Conservation (phyloP, 2,888 invertebrate genomes). For the Microdon myrmicae region DNA sequence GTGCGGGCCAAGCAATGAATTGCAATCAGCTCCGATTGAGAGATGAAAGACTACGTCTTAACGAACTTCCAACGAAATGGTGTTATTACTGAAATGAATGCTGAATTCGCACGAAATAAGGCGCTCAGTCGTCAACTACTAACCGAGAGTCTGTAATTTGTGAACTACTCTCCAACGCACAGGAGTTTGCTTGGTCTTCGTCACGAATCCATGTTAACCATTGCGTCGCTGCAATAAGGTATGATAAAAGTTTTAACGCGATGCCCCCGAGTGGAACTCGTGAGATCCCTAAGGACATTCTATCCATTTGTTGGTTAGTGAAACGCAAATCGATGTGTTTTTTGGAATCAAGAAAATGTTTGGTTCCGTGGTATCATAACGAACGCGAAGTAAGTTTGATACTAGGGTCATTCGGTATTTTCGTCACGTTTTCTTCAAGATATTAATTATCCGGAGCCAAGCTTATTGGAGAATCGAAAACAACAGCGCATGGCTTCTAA, state of each 20-base stretch:
- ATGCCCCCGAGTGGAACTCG: constrained; percentile 61
- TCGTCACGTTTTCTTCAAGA: constrained; percentile 37
- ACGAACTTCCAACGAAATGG: constrained; percentile 21
- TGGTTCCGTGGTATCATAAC: constrained; percentile 16
- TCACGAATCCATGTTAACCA: constrained; percentile 36
- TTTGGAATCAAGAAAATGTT: constrained; percentile 9
- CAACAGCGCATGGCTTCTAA: too few relatives aligned
- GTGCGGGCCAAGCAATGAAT: constrained; percentile 23
- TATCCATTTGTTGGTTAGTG: constrained; percentile 29
- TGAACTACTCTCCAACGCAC: constrained; percentile 48
- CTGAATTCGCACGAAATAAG: constrained; percentile 27
- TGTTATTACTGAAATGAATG: constrained; percentile 42
- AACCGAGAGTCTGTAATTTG: constrained; percentile 27
- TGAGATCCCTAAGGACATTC: constrained; percentile 61
- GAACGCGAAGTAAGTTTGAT: constrained; percentile 28
- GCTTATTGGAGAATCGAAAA: too few relatives aligned
- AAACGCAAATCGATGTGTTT: constrained; percentile 18
- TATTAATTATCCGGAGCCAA: constrained; percentile 31
- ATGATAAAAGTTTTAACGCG: constrained; percentile 58
- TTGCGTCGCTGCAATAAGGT: constrained; percentile 30
- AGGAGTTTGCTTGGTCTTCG: constrained; percentile 26
- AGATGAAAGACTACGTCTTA: too few relatives aligned
- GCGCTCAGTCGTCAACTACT: constrained; percentile 21
- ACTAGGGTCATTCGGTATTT: constrained; percentile 41
- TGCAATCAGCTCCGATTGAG: too few relatives aligned